Evolutionary conservation across 2,888 invertebrate species (phyloP).

Genomic region (Agrotis puta): DNA sequence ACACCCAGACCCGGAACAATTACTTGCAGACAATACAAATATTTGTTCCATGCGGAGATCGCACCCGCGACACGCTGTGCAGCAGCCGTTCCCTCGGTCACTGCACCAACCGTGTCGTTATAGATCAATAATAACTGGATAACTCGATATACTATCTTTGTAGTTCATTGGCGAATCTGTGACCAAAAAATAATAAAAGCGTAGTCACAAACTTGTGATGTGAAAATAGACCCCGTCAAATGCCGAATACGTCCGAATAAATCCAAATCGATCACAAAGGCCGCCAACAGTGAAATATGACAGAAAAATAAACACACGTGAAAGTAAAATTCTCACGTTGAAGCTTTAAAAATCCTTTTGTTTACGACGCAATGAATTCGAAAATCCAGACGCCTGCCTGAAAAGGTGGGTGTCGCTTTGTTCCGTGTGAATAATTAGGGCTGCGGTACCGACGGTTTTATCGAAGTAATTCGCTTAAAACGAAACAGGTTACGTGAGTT

Average conservation of each 20-base stretch:
- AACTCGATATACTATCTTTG: not conserved
- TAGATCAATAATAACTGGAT: too few species aligned
- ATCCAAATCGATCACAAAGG: constrained; percentile 60
- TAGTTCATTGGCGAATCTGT: too few species aligned
- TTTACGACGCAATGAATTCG: constrained; percentile 86
- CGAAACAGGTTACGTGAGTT: constrained; percentile 80
- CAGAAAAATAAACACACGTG: constrained; percentile 65
- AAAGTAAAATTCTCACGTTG: constrained; percentile 68
- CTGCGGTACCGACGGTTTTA: constrained; percentile 72
- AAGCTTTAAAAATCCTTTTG: constrained; percentile 83
- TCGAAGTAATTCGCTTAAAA: constrained; percentile 79
- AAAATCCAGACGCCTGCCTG: constrained; percentile 84
- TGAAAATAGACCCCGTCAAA: constrained; percentile 14
- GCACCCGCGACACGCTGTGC: too few species aligned
- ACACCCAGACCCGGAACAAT: too few species aligned
- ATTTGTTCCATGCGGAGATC: too few species aligned
- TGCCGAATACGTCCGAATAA: constrained; percentile 13
- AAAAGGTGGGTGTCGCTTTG: constrained; percentile 81
- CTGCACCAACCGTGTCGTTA: too few species aligned
- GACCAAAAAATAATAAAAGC: not conserved
- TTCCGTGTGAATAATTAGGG: constrained; percentile 81
- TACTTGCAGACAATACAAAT: too few species aligned
- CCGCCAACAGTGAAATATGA: constrained; percentile 74
- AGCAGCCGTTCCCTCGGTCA: too few species aligned
- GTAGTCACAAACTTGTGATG: constrained; percentile 1